Percentiles rank a stretch among this genome's conserved stretches.
phyloP scores from a whole-genome alignment of 2,888 invertebrate genomes.

The Argyra leucocephala region DNA sequence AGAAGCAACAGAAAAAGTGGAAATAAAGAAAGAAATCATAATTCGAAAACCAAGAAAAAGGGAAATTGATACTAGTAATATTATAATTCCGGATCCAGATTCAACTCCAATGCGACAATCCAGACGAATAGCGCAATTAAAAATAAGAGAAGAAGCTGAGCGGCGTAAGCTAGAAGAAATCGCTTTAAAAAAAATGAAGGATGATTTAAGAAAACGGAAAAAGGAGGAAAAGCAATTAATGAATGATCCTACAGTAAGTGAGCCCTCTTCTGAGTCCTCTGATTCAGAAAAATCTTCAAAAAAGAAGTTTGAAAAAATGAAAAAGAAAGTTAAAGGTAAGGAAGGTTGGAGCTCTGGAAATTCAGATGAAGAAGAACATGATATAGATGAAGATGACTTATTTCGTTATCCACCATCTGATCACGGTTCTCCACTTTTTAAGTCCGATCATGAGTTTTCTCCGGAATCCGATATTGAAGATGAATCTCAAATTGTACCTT shows the following conservation, averaged over 20 bases:
- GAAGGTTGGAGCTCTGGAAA: slow-evolving; percentile 42
- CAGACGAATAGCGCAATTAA: slow-evolving; percentile 75
- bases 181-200: slow-evolving; percentile 56
- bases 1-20: slow-evolving; percentile 4
- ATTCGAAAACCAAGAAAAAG: slow-evolving; percentile 14
- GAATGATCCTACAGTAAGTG: slow-evolving; percentile 31
- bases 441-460: slow-evolving; percentile 87
- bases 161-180: slow-evolving; percentile 64
- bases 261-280: slow-evolving; percentile 33
- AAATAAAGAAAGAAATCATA: slow-evolving; percentile 16
- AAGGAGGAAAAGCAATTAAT: slow-evolving; percentile 34
- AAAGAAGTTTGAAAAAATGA: slow-evolving; percentile 40
- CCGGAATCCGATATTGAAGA: slow-evolving; percentile 78
- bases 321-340: slow-evolving; percentile 39
- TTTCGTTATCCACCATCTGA: slow-evolving; percentile 45
- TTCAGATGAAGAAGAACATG: slow-evolving; percentile 44
- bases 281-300: slow-evolving; percentile 37
- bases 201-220: slow-evolving; percentile 51
- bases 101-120: slow-evolving; percentile 59
- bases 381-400: slow-evolving; percentile 45
- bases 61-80: slow-evolving; percentile 39
- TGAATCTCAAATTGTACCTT: slow-evolving; percentile 54
- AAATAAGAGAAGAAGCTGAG: slow-evolving; percentile 78
- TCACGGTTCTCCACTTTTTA: slow-evolving; percentile 50
- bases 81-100: slow-evolving; percentile 37